Percentiles rank a stretch among this genome's conserved stretches.
Evolutionary conservation across 2,888 invertebrate genomes (phyloP).

Genomic region (Tortrix viridana): DNA sequence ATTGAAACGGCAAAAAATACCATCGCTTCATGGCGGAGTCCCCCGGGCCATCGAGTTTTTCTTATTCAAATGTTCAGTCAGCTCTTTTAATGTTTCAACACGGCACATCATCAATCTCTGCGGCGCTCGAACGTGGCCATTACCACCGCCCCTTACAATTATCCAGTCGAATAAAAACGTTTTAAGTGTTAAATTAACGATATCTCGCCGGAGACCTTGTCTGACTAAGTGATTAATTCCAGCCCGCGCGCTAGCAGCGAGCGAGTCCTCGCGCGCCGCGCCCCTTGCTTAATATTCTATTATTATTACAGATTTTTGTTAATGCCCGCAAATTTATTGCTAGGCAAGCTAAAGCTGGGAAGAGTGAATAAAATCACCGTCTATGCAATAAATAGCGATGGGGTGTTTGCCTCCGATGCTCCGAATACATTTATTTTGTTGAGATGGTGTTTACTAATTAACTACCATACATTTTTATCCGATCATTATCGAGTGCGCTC

Average conservation of each 20-base stretch:
- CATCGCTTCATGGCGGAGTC: conserved; percentile 69
- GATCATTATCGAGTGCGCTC: conserved; percentile 21
- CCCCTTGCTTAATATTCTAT: conserved; percentile 36
- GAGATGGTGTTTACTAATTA: conserved; percentile 13
- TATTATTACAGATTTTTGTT: conserved; percentile 39
- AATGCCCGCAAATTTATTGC: conserved; percentile 35
- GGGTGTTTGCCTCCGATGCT: conserved; percentile 17
- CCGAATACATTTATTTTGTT: conserved; percentile 25
- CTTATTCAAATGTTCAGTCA: conserved; percentile 78
- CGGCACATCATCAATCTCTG: conserved; percentile 79
- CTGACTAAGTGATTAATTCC: conserved; percentile 77
- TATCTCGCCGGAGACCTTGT: conserved; percentile 76
- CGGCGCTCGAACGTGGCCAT: conserved; percentile 73
- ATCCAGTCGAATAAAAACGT: conserved; percentile 82
- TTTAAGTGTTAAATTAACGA: conserved; percentile 83
- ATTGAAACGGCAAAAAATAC: conserved; percentile 56
- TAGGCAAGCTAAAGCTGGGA: conserved; percentile 31
- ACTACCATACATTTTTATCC: neutral
- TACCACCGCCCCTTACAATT: conserved; percentile 77
- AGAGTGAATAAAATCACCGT: conserved; percentile 32
- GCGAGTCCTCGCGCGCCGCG: conserved; percentile 47
- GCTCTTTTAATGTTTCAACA: conserved; percentile 75
- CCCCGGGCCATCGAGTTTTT: conserved; percentile 68
- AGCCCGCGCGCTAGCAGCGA: conserved; percentile 63
- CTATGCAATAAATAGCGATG: conserved; percentile 21